Evolutionary conservation across 2,888 invertebrate species (phyloP).

Genomic region (Frankliniella intonsa): DNA sequence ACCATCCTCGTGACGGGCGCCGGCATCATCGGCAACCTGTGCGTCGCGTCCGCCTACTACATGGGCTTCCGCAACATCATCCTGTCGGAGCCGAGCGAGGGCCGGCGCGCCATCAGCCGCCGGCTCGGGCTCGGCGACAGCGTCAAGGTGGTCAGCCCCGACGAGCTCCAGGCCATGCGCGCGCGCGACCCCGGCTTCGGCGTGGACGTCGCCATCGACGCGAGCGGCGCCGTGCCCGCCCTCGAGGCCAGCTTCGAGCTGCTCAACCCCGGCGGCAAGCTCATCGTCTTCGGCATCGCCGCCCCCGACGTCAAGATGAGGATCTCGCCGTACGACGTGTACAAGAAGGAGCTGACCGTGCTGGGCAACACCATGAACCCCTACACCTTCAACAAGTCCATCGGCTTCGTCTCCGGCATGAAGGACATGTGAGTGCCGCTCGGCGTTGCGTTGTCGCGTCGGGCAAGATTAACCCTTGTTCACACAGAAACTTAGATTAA

Average conservation of each 20-base stretch:
- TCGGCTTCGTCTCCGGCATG: constrained; percentile 59
- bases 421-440: constrained; percentile 52
- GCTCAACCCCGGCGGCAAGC: constrained; percentile 57
- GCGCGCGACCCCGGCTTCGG: constrained; percentile 46
- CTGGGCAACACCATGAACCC: constrained; percentile 65
- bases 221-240: constrained; percentile 66
- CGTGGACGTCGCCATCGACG: constrained; percentile 64
- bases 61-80: constrained; percentile 66
- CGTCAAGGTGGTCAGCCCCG: constrained; percentile 31
- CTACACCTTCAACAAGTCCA: constrained; percentile 59
- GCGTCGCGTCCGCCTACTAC: constrained; percentile 60
- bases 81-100: constrained; percentile 60
- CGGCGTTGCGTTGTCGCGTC: background rate
- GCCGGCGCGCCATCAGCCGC: constrained; percentile 43
- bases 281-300: constrained; percentile 66
- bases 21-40: constrained; percentile 66
- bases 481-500: too few species aligned
- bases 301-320: constrained; percentile 50
- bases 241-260: constrained; percentile 59
- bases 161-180: constrained; percentile 50
- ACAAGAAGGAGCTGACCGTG: constrained; percentile 58
- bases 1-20: constrained; percentile 63
- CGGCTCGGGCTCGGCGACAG: constrained; percentile 45
- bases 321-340: constrained; percentile 55
- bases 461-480: too few species aligned